Conservation (phyloP, 64 coral and sea anemone genomes). For the Pocillopora verrucosa region DNA sequence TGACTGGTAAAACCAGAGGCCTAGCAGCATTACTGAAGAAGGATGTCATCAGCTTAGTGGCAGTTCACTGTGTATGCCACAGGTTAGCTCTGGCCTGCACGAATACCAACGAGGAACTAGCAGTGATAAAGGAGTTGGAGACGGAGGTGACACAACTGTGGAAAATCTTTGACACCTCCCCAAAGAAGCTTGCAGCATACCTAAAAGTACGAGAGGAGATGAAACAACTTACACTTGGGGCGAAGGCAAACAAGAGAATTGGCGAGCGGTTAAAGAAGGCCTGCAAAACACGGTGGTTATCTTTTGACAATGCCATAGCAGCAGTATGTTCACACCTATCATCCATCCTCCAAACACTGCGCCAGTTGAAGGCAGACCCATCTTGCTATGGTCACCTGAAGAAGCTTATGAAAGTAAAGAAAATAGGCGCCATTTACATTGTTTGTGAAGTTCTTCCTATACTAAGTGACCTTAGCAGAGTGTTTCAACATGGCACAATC, state of each 20-base stretch:
- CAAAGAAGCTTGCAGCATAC: slow-evolving; percentile 22
- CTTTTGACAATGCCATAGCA: slow-evolving; percentile 60
- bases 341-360: slow-evolving; percentile 35
- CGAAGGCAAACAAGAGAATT: slow-evolving; percentile 45
- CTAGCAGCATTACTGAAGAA: slow-evolving; percentile 49
- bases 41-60: slow-evolving; percentile 37
- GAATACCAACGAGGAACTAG: slow-evolving; percentile 48
- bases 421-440: slow-evolving; percentile 53
- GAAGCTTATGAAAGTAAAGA: slow-evolving; percentile 54
- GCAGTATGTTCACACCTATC: slow-evolving; percentile 31
- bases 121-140: slow-evolving; percentile 58
- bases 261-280: slow-evolving; percentile 45
- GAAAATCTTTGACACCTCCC: slow-evolving; percentile 60
- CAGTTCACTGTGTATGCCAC: slow-evolving; percentile 76
- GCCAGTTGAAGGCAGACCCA: slow-evolving; percentile 54
- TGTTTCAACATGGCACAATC: slow-evolving; percentile 42
- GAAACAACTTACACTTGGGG: slow-evolving; percentile 28
- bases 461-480: slow-evolving; percentile 42
- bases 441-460: slow-evolving; percentile 60
- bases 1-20: slow-evolving; percentile 63
- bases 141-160: slow-evolving; percentile 56
- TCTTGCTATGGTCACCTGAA: slow-evolving; percentile 27
- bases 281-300: slow-evolving; percentile 76
- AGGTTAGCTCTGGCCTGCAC: slow-evolving; percentile 70
- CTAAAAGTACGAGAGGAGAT: slow-evolving; percentile 41